Evolutionary conservation across 1,140 invertebrate genomes (phyloP).

Genomic region (Harpegnathos saltator): DNA sequence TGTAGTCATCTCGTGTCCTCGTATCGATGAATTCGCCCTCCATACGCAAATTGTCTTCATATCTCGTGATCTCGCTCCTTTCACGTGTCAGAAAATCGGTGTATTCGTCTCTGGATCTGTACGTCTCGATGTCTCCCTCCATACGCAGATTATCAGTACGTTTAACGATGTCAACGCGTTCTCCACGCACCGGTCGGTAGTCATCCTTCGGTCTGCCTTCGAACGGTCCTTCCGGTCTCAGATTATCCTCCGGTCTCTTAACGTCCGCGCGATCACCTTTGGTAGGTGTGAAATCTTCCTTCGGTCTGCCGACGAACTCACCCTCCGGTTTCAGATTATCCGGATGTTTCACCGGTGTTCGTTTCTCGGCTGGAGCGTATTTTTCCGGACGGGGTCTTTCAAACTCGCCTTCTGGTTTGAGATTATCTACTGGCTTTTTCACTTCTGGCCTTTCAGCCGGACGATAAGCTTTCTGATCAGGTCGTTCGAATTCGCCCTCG

Average conservation of each 20-base stretch:
- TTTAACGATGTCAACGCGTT: constrained; percentile 87
- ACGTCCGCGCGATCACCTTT: constrained; percentile 37
- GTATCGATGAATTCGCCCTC: constrained; percentile 85
- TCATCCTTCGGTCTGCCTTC: constrained; percentile 82
- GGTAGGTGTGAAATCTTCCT: constrained; percentile 75
- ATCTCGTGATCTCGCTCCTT: constrained; percentile 83
- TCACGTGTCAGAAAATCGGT: constrained; percentile 86
- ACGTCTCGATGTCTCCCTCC: constrained; percentile 87
- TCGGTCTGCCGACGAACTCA: constrained; percentile 86
- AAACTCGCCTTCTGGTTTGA: constrained; percentile 88
- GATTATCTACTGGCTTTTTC: too few species aligned
- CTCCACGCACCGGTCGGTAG: constrained; percentile 85
- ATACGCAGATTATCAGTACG: constrained; percentile 89
- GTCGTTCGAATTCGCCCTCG: constrained; percentile 85
- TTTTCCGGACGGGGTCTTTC: constrained; percentile 76
- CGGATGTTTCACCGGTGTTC: constrained; percentile 71
- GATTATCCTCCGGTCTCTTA: constrained; percentile 81
- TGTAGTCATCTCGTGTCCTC: constrained; percentile 78
- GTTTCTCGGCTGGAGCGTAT: constrained; percentile 77
- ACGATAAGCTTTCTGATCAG: too few species aligned
- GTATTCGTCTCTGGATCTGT: constrained; percentile 82
- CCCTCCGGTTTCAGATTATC: constrained; percentile 88
- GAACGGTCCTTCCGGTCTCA: constrained; percentile 87
- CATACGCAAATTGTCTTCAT: constrained; percentile 86
- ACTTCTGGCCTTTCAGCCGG: constrained; percentile 86